A percentile compares a stretch with the other conserved stretches of the same genome.
Evolutionary conservation across 2,888 invertebrate species (phyloP).

Genomic region (Cryptocephalus primarius): DNA sequence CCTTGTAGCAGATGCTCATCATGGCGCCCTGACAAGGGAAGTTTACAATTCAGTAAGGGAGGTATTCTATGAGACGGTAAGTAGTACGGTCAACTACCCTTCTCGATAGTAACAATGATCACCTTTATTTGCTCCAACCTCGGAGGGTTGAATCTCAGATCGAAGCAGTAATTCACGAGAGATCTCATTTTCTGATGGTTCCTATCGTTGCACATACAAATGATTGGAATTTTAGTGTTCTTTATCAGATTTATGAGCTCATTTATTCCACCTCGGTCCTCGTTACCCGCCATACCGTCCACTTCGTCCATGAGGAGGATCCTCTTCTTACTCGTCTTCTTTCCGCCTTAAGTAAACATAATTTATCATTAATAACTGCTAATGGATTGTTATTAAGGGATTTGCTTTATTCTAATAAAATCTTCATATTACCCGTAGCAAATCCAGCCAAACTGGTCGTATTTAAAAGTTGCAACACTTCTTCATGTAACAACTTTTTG

Average conservation of each 20-base stretch:
- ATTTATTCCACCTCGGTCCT: conserved; percentile 94
- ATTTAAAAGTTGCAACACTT: conserved; percentile 69
- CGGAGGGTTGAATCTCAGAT: conserved; percentile 78
- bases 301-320: conserved; percentile 99
- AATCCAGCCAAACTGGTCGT: conserved; percentile 65
- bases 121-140: conserved; percentile 84
- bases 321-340: conserved; percentile 54
- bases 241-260: conserved; percentile 91
- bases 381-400: too few relatives aligned
- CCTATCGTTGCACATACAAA: conserved; percentile 98
- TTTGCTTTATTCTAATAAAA: too few relatives aligned
- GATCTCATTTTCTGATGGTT: conserved; percentile 88
- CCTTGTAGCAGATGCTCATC: conserved; percentile 85
- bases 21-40: conserved; percentile 60
- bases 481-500: conserved; percentile 73
- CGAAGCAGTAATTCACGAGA: conserved; percentile 87
- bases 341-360: conserved; percentile 21
- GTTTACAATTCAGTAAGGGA: too few relatives aligned
- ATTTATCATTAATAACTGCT: too few relatives aligned
- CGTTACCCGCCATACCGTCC: conserved; percentile 99
- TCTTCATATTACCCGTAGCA: conserved; percentile 50
- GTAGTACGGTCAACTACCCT: too few relatives aligned
- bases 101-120: conserved; percentile 12
- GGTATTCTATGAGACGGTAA: too few relatives aligned
- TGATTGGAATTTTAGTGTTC: conserved; percentile 71